phyloP scores from a whole-genome alignment of 2,797 vertebrate genomes.

The Crenuchus spilurus region DNA sequence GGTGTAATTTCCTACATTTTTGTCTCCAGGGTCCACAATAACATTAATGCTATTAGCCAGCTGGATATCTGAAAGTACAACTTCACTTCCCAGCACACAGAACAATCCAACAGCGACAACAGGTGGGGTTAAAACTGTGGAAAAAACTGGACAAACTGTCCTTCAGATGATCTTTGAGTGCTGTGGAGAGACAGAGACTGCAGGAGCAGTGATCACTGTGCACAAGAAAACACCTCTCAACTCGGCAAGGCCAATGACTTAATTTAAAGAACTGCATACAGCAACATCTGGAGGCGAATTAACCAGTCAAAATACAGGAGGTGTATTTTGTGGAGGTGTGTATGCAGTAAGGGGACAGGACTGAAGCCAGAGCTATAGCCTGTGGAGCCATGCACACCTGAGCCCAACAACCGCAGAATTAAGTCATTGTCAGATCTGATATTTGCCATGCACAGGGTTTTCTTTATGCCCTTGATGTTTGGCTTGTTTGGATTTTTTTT shows the following conservation, averaged over 20 bases:
- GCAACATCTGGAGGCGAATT: conserved; percentile 38
- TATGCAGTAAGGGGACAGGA: conserved; percentile 54
- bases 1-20: too few relatives aligned
- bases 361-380: conserved; percentile 46
- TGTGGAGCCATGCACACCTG: conserved; percentile 56
- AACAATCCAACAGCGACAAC: neutral
- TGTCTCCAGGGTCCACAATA: too few relatives aligned
- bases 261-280: conserved; percentile 55
- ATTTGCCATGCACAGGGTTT: conserved; percentile 43
- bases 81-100: neutral
- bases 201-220: conserved; percentile 36
- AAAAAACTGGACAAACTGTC: conserved; percentile 33
- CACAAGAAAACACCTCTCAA: conserved; percentile 46
- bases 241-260: conserved; percentile 55
- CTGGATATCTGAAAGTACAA: too few relatives aligned
- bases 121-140: neutral
- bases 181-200: conserved; percentile 16
- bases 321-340: conserved; percentile 56
- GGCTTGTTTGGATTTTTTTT: too few relatives aligned
- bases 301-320: conserved; percentile 54
- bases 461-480: neutral
- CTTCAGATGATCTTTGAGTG: conserved; percentile 43
- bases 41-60: too few relatives aligned
- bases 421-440: conserved; percentile 44
- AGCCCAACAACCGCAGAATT: conserved; percentile 49